A percentile compares a stretch with the other conserved stretches of the same genome.
These are phyloP conservation scores for Pseudocheirus occidentalis DNA, from an alignment of 2,797 vertebrate genomes.

Conservation along the genomic window DNA sequence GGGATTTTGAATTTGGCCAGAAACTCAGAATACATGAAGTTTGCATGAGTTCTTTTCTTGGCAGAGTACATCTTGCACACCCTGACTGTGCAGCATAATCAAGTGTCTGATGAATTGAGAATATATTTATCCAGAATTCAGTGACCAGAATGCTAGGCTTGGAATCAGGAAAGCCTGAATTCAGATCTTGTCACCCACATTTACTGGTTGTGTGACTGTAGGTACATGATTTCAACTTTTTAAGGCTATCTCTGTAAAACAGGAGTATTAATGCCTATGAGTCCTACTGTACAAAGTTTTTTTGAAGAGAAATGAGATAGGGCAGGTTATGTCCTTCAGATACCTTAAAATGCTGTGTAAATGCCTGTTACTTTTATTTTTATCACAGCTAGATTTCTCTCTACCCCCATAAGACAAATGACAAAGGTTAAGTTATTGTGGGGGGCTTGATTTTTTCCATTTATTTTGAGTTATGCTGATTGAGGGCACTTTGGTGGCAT, in stretches of 20 bases:
- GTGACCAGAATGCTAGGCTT: background rate
- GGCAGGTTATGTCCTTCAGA: background rate
- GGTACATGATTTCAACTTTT: background rate
- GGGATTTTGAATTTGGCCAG: constrained; percentile 34
- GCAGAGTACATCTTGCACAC: background rate
- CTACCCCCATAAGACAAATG: background rate
- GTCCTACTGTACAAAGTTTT: background rate
- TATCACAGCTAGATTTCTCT: background rate
- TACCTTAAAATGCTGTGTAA: background rate
- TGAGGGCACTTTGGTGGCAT: background rate
- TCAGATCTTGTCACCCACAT: background rate
- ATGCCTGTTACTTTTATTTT: background rate
- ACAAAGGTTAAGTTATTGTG: background rate
- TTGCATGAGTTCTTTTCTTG: constrained; percentile 24
- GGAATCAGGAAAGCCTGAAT: background rate
- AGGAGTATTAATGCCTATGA: background rate
- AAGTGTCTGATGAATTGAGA: background rate
- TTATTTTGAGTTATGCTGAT: background rate
- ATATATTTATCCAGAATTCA: constrained; percentile 3
- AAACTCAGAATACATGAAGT: constrained; percentile 25
- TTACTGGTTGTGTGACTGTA: background rate
- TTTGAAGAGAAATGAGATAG: background rate
- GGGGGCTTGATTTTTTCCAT: background rate
- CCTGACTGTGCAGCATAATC: background rate
- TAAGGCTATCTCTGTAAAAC: background rate